Base-by-base conservation (phyloP, 1,140 invertebrate species). In the Drosophila novamexicana region DNA sequence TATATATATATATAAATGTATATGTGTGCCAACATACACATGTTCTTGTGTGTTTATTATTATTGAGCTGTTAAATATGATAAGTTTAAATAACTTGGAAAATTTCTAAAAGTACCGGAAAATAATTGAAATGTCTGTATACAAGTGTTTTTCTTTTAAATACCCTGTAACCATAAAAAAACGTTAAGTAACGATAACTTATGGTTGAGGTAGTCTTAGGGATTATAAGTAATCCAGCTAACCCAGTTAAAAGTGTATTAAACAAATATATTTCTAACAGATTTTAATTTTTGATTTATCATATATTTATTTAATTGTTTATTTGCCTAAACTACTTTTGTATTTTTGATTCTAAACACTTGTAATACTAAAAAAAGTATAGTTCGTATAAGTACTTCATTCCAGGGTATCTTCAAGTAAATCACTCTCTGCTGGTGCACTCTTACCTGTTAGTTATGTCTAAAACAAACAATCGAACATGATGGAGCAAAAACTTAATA, bases 21-120 rank as follows among this genome's bases (percentile, higher is more conserved):
- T 22, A 49, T 80, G 22, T 29, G 22, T 29, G 22, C 4, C 22
- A 5, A 29, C 22, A 5, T 29, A 29, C 22, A 29, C 22, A 39
- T 74, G 45, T 65, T 34, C 49, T 18, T 29, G 7, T 45, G 16
- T 42, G 16, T 10, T 16, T 64, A 67, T 70, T 80, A 63, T 75
- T 66, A 80, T 70, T 54, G 56, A 69, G 81, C 61, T 53, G 18
- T 53, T 63, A 45, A 62, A 49, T 47, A 40, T 44, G 44, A 36
- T 49, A 69, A 69, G 37, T 72, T 76, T 40, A 79, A 75, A 53
- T 71, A 63, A 79, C 67, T 49, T 12, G 8, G 6, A 54, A 44
- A 75, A 63, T 36, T 34, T 29, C 44, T 9, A n/a, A 42, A 64
- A 14, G 4, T 57, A 12, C 9, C 32, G n/a, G 14, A 36, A 37